Percentiles rank a stretch among this genome's conserved stretches.
Evolutionary conservation across 2,888 invertebrate species (phyloP).

Genomic region (Zonitis immaculata): DNA sequence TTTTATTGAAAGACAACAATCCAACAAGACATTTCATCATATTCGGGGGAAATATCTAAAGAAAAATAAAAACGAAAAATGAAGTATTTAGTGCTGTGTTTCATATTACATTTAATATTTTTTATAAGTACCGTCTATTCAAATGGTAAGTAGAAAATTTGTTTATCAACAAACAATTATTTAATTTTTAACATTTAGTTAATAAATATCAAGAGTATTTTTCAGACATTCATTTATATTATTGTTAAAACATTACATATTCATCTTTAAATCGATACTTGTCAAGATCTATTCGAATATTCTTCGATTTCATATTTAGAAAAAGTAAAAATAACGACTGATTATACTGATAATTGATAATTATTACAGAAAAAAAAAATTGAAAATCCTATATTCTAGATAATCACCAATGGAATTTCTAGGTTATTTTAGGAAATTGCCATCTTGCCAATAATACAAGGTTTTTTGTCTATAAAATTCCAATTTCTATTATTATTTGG

Average conservation of each 20-base stretch:
- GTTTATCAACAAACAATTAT: not conserved
- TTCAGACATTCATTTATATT: not conserved
- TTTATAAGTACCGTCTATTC: constrained; percentile 37
- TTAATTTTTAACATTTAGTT: constrained; percentile 6
- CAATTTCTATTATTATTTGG: too few relatives aligned
- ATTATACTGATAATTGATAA: not conserved
- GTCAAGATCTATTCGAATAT: not conserved
- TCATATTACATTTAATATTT: constrained; percentile 39
- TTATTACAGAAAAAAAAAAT: not conserved
- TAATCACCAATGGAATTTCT: constrained; percentile 11
- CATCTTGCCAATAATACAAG: not conserved
- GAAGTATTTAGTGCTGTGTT: constrained; percentile 42
- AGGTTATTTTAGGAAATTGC: constrained; percentile 9
- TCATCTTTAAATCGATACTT: not conserved
- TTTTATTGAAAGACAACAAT: not conserved
- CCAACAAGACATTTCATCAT: not conserved
- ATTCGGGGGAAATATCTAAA: not conserved
- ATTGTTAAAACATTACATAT: not conserved
- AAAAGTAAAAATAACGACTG: not conserved
- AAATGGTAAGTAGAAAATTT: constrained; percentile 25
- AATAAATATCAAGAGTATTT: not conserved
- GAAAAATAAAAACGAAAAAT: constrained; percentile 21
- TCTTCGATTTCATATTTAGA: not conserved
- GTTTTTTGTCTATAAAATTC: not conserved
- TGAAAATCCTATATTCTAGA: constrained; percentile 6